phyloP scores from a whole-genome alignment of 2,797 vertebrate species.

The Bradypodion pumilum region DNA sequence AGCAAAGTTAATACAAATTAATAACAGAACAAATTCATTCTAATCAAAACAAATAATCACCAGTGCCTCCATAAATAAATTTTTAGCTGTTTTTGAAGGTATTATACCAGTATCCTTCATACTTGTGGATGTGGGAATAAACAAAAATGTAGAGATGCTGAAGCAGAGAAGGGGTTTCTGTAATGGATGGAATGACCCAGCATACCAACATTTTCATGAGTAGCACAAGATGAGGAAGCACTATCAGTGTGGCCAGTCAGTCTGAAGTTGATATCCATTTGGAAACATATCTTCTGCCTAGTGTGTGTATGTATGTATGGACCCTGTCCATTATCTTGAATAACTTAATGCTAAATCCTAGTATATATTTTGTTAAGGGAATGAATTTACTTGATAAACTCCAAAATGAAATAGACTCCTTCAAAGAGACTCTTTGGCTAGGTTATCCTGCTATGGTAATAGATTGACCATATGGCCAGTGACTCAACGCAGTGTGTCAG shows the following conservation, averaged over 20 bases:
- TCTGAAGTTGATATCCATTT: too few species aligned
- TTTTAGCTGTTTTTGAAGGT: too few species aligned
- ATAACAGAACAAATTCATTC: too few species aligned
- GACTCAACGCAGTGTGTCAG: too few species aligned
- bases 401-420: not conserved
- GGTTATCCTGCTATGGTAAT: too few species aligned
- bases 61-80: too few species aligned
- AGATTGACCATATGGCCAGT: too few species aligned
- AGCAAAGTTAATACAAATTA: too few species aligned
- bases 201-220: not conserved
- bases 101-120: not conserved
- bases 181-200: not conserved
- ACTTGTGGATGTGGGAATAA: not conserved
- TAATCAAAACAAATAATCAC: too few species aligned
- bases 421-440: too few species aligned
- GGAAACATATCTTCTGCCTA: not conserved
- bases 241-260: not conserved
- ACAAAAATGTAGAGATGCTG: not conserved
- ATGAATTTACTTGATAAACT: not conserved
- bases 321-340: not conserved
- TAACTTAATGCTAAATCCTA: not conserved
- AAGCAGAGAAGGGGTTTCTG: conserved; percentile 2
- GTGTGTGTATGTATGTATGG: not conserved
- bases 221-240: not conserved
- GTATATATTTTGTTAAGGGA: not conserved